Percentiles rank a stretch among this genome's conserved stretches.
Evolutionary conservation across 2,888 invertebrate species (phyloP).

Genomic region (Lasioglossum figueresi): DNA sequence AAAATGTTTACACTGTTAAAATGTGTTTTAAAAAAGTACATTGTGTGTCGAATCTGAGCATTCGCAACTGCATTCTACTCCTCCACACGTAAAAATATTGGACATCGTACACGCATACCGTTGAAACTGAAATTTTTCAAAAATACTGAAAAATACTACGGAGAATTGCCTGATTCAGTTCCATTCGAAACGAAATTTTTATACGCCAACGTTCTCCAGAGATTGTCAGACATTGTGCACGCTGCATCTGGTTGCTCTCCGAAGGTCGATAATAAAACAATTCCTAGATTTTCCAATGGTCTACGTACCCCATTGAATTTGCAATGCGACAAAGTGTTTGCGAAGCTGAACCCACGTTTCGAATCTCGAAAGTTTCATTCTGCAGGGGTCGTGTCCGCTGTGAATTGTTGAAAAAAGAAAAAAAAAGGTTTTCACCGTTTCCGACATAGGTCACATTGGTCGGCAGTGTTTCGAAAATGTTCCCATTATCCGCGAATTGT

Average conservation of each 20-base stretch:
- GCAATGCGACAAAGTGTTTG: not conserved
- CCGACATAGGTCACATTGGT: not conserved
- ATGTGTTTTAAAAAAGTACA: not conserved
- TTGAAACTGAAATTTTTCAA: not conserved
- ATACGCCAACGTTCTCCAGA: not conserved
- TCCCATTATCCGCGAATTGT: constrained; percentile 17
- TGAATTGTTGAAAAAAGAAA: not conserved
- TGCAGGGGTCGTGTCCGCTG: not conserved
- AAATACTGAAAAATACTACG: not conserved
- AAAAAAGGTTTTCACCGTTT: constrained; percentile 1
- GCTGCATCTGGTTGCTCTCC: not conserved
- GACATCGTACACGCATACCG: not conserved
- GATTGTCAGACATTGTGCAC: not conserved
- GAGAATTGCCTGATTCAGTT: not conserved
- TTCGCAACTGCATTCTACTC: not conserved
- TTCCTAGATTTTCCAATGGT: not conserved
- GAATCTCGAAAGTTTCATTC: not conserved
- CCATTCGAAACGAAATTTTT: not conserved
- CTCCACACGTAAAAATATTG: not conserved
- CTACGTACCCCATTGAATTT: not conserved
- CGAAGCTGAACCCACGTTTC: not conserved
- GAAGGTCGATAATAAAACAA: not conserved
- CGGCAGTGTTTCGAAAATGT: constrained; percentile 16
- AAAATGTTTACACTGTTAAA: not conserved
- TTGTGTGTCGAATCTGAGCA: not conserved